phyloP scores from a whole-genome alignment of 2,888 invertebrate species.

The Ischnura elegans region DNA sequence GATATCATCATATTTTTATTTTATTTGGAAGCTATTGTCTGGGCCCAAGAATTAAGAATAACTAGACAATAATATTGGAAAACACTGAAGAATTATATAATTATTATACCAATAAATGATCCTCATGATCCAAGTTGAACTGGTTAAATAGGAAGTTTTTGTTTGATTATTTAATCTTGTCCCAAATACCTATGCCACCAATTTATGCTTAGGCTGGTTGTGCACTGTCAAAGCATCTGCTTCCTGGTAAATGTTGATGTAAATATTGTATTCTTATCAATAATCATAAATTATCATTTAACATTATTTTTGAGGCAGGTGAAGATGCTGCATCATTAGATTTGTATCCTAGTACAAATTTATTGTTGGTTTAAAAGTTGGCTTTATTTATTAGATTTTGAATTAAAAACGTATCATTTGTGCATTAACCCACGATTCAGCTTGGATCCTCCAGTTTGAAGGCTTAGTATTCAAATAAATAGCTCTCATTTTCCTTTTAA shows the following conservation, averaged over 20 bases:
- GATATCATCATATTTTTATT: slow-evolving; percentile 36
- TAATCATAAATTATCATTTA: not conserved
- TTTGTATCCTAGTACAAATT: not conserved
- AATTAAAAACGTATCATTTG: not conserved
- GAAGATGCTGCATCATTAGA: not conserved
- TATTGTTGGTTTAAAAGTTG: not conserved
- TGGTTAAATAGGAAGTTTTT: not conserved
- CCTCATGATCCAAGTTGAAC: slow-evolving; percentile 62
- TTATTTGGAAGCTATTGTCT: slow-evolving; percentile 39
- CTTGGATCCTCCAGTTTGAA: slow-evolving; percentile 54
- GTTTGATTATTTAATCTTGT: not conserved
- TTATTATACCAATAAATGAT: slow-evolving; percentile 37
- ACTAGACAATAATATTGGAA: slow-evolving; percentile 56
- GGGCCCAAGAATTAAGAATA: not conserved
- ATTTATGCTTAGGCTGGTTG: not conserved
- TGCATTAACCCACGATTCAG: not conserved
- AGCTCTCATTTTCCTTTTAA: not conserved
- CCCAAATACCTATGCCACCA: not conserved
- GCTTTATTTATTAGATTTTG: not conserved
- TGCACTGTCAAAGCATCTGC: not conserved
- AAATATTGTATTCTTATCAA: not conserved
- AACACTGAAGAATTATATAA: not conserved
- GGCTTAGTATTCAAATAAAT: slow-evolving; percentile 32
- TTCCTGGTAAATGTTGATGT: not conserved
- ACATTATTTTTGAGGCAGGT: not conserved